Evolutionary conservation across 2,113 vertebrate species (phyloP), one percentile per base, ranked within the genome.

Genomic region (Atherinomorus stipes): DNA sequence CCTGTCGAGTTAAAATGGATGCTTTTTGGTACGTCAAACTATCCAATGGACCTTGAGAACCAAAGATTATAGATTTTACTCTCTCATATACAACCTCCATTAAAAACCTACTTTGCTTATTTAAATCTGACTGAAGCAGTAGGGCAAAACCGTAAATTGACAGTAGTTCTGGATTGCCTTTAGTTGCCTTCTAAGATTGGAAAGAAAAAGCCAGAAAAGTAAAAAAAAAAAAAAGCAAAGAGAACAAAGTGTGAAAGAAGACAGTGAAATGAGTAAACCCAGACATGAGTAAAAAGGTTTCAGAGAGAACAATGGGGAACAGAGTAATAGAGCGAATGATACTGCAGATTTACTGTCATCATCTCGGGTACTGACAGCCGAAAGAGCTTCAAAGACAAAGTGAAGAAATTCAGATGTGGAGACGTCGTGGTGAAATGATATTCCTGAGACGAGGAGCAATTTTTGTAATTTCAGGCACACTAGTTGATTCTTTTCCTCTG

Each of bases 351-450:
- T 53, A 60, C 28, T 62, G 56, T 45, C 57, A 67, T 59, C 71
- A 42, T 19, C 38, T 77, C 72, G 21, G 53, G 72, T 74, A 83
- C 34, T 81, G 81, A 61, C 71, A 74, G 61, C 86, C 88, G 68
- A 85, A 86, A 88, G 81, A 85, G 72, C 69, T 82, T 78, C 70
- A 71, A 76, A 84, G 73, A 58, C 50, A 65, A 53, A 71, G 18
- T 37, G 13, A 15, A 76, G 47, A 60, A 59, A 68, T 81, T 83
- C 70, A 74, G 70, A 85, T 74, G 60, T 64, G 65, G 54, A 31
- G 53, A 69, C 49, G 53, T 80, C 37, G 62, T 81, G 47, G 52
- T 69, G n/a, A 73, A 23, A 81, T 67, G 61, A 74, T 52, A 72
- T 54, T n/a, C 38, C 47, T 57, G 37, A 62, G 67, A 84, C 80